Evolutionary conservation across 2,113 vertebrate genomes (phyloP).

Genomic region (western clawed frog (Xenopus tropicalis)): UCB_Xtro_10.0 CM004443.2:155795501-155796000

Average conservation of each 20-base stretch:
- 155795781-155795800: too few relatives aligned
- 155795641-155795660: slow-evolving; percentile 1
- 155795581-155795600: slow-evolving; percentile 45
- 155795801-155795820: too few relatives aligned
- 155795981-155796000: slow-evolving; percentile 11
- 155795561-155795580: slow-evolving; percentile 25
- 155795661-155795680: background rate
- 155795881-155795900: background rate
- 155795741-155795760: too few relatives aligned
- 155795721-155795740: background rate
- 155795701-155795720: background rate
- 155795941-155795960: slow-evolving; percentile 8
- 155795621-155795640: slow-evolving; percentile 50
- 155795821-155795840: too few relatives aligned
- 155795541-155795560: slow-evolving; percentile 45
- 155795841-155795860: background rate
- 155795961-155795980: background rate
- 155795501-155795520: background rate
- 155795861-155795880: too few relatives aligned
- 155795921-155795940: background rate
- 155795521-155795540: slow-evolving; percentile 63
- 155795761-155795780: too few relatives aligned
- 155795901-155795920: background rate
- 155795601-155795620: slow-evolving; percentile 66
- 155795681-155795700: background rate